Evolutionary conservation across 1,140 invertebrate genomes (phyloP).

Genomic region (Drosophila burlai): DNA sequence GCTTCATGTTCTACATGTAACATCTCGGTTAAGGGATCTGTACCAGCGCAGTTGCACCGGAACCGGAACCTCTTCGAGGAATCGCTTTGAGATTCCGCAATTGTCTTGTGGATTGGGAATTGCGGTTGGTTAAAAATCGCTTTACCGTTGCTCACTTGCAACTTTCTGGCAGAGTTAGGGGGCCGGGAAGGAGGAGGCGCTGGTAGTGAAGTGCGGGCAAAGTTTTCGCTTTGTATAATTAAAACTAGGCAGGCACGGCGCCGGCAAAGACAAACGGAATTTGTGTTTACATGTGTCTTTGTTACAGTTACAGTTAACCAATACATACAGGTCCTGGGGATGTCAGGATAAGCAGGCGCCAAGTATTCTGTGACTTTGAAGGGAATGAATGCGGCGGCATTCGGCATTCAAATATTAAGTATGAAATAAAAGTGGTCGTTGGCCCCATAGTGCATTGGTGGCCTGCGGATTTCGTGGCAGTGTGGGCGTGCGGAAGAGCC

Average conservation of each 20-base stretch:
- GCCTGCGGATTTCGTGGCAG: slow-evolving; percentile 22
- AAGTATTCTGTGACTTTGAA: slow-evolving; percentile 25
- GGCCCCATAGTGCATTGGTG: slow-evolving; percentile 43
- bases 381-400: slow-evolving; percentile 28
- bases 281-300: slow-evolving; percentile 78
- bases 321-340: slow-evolving; percentile 32
- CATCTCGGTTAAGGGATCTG: slow-evolving; percentile 2
- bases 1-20: neutral
- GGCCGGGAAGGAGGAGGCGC: neutral
- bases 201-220: slow-evolving; percentile 44
- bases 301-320: slow-evolving; percentile 70
- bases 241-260: slow-evolving; percentile 62
- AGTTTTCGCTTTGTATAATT: slow-evolving; percentile 81
- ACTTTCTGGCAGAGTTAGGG: neutral
- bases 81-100: slow-evolving; percentile 17
- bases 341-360: slow-evolving; percentile 47
- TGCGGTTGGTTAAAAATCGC: slow-evolving; percentile 46
- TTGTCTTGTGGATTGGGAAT: slow-evolving; percentile 22
- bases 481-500: neutral
- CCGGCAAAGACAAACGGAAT: slow-evolving; percentile 68
- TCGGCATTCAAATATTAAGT: slow-evolving; percentile 1
- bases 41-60: neutral
- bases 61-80: neutral
- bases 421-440: too few species aligned
- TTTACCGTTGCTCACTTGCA: slow-evolving; percentile 54